Base-by-base conservation (phyloP, 2,888 invertebrate species). In the Leptopilina drosophilae region DNA sequence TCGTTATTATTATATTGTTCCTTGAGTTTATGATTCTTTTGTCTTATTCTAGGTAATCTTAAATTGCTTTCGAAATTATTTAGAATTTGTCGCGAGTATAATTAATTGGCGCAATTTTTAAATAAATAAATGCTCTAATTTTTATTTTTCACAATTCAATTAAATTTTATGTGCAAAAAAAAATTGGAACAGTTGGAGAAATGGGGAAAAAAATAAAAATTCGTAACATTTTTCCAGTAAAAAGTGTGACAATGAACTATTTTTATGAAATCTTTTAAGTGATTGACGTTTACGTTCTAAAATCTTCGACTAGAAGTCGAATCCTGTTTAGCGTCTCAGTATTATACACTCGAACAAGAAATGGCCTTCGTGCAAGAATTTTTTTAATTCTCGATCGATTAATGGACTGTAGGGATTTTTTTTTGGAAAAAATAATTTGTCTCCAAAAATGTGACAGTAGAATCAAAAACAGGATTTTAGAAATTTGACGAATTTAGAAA, bases 261-360 rank as follows among this genome's bases (percentile, higher is more conserved):
- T 73, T 56, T 33, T 56, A 12, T 73, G 6, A 26, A 14, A 53
- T 26, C 26, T 73, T 73, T 73, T 33, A 73, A 56, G 42, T 33
- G 56, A 73, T 56, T 73, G 33, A 33, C 33, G 73, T 67, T 67
- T 49, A 67, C 46, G 67, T 73, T 73, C 26, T 33, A 73, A 56
- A 33, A 69, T n/a, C 73, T 14, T 33, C 33, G 9, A 59, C n/a
- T 69, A 5, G 49, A 26, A 69, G 33, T 69, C 69, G 53, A 53
- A 73, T 73, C 73, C 56, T 73, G 73, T 56, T 53, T 53, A 73
- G 56, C 73, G 73, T 73, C 73, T 33, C 40, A 33, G 73, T n/a
- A 73, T 33, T 46, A 6, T 33, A 33, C 33, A 26, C 33, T 53
- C 69, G 53, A 69, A 56, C 69, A 73, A 73, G 73, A 73, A 73